Evolutionary conservation across 53 echinoderm and acorn worm species (phyloP).

Genomic region (Patiria pectinifera): DNA sequence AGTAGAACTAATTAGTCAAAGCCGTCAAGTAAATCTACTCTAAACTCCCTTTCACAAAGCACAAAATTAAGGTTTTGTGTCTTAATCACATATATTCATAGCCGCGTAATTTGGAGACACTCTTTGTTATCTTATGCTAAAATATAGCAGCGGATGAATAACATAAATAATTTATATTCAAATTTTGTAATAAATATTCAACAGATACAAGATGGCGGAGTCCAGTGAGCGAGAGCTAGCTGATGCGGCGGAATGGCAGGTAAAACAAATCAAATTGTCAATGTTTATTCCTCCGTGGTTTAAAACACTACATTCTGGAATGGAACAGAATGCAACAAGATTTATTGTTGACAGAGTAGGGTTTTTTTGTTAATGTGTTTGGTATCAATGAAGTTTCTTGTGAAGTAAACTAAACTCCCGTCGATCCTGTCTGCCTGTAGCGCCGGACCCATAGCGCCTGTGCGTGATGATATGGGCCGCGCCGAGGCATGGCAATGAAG

Average conservation of each 20-base stretch:
- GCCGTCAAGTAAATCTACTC: background rate
- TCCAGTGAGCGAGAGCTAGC: background rate
- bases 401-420: no score
- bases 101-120: background rate
- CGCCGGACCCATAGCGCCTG: no score
- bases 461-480: no score
- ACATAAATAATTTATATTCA: slow-evolving; percentile 64
- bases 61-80: background rate
- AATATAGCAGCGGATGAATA: slow-evolving; percentile 66
- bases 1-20: slow-evolving; percentile 52
- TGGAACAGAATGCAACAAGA: background rate
- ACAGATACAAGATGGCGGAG: slow-evolving; percentile 67
- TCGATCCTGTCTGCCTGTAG: no score
- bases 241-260: slow-evolving; percentile 37
- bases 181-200: slow-evolving; percentile 58
- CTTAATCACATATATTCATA: background rate
- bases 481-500: background rate
- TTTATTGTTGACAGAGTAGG: no score
- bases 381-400: no score
- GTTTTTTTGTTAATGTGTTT: no score
- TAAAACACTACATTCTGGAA: background rate
- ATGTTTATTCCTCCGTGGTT: background rate
- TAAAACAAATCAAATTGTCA: slow-evolving; percentile 29
- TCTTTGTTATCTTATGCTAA: slow-evolving; percentile 53
- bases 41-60: background rate